Base-by-base conservation (phyloP, 2,113 vertebrate species). In the Cardinalis cardinalis region DNA sequence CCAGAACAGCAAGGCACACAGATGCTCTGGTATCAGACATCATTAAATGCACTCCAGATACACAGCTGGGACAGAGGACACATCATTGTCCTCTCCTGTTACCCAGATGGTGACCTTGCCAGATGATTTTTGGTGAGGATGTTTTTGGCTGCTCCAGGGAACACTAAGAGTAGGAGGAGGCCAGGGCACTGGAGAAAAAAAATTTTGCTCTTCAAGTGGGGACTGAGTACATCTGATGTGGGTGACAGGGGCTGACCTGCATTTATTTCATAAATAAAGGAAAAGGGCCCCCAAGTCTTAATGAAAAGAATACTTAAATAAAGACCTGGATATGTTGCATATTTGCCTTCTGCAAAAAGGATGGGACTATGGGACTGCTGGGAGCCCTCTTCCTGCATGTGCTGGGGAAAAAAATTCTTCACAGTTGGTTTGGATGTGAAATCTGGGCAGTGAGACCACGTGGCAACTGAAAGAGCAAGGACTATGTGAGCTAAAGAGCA, bases 361-460 rank as follows among this genome's bases (percentile, higher is more conserved):
- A 48, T 63, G 31, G 40, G 49, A 82, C 44, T 92, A 32, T 55
- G 68, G 29, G 44, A 85, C 53, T 92, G n/a, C 28, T 69, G 66
- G 31, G 64, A 88, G 61, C 20, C 21, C 25, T 87, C n/a, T 29
- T 78, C 29, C 34, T 58, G 40, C 12, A 34, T 63, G 29, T 89
- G 21, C 32, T 73, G 34, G 53, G 23, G 32, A 74, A 88, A 23
- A 64, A 68, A 23, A 10, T 23, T 18, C 23, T 84, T 89, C 75
- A 74, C 84, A 76, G 51, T 25, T 84, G 64, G 46, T 92, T 92
- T 61, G 65, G 51, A 66, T 85, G 28, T 56, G 74, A 87, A 94
- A 89, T 85, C 84, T 89, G 63, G 60, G 55, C 84, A 90, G 21
- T 44, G 36, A 81, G 38, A 90, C 41, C 61, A 87, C 77, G 38